These are phyloP conservation scores for Chelon auratus DNA, from an alignment of 2,797 vertebrate genomes.

Conservation along the genomic window DNA sequence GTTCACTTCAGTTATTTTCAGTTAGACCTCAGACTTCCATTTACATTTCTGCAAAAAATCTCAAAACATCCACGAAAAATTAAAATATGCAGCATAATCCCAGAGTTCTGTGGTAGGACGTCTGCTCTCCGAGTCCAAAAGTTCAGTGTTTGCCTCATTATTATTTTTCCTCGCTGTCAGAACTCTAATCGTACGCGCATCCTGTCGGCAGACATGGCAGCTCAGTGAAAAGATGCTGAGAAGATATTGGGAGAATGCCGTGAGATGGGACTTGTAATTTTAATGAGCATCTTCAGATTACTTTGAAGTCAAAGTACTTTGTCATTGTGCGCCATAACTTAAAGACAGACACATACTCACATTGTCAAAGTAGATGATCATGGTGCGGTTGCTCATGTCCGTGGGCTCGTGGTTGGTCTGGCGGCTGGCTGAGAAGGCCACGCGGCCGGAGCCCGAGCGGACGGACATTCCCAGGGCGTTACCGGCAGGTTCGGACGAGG, in stretches of 20 bases:
- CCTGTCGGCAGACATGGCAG: neutral
- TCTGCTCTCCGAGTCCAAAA: constrained; percentile 5
- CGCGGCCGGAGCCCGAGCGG: constrained; percentile 83
- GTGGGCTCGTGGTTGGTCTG: constrained; percentile 89
- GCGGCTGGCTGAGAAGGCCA: constrained; percentile 86
- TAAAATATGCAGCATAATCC: neutral
- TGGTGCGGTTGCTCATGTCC: constrained; percentile 88
- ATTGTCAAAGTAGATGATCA: constrained; percentile 89
- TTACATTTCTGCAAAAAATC: constrained; percentile 3
- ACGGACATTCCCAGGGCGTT: constrained; percentile 87
- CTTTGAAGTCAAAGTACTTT: neutral
- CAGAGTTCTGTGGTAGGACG: neutral
- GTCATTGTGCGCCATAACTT: neutral
- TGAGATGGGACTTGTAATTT: neutral
- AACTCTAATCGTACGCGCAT: constrained; percentile 29
- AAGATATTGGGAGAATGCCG: neutral
- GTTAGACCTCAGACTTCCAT: neutral
- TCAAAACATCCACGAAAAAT: neutral
- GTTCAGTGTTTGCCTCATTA: constrained; percentile 30
- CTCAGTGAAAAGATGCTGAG: neutral
- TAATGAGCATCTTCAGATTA: neutral
- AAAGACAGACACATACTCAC: constrained; percentile 64
- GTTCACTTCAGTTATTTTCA: neutral
- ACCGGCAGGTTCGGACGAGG: constrained; percentile 81
- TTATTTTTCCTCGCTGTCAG: constrained; percentile 15